A percentile compares a stretch with the other conserved stretches of the same genome.
These are phyloP conservation scores for Athetis lepigone DNA, from an alignment of 2,888 invertebrate genomes.

Conservation along the genomic window DNA sequence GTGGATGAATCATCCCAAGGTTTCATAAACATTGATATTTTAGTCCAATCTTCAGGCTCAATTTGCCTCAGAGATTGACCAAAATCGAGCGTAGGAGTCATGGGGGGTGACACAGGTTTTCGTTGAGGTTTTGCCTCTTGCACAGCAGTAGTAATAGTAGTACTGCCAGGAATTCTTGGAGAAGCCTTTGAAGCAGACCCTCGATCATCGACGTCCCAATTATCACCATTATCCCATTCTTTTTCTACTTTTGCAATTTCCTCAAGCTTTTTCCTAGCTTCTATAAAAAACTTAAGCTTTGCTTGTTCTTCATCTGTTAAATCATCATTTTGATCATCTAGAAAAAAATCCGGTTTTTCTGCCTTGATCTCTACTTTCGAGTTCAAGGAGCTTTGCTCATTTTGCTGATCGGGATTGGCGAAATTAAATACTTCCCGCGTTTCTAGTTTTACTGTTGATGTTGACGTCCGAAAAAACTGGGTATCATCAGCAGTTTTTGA, in stretches of 20 bases:
- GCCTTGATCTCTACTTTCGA: constrained; percentile 11
- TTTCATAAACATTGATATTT: constrained; percentile 77
- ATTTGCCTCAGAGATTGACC: constrained; percentile 62
- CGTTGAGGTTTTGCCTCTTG: constrained; percentile 76
- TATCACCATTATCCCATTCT: constrained; percentile 83
- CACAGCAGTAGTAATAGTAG: not conserved
- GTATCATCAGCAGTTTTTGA: constrained; percentile 2
- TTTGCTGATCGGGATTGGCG: constrained; percentile 8
- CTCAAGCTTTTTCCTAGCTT: constrained; percentile 75
- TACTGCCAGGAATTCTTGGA: constrained; percentile 4
- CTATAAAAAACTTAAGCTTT: constrained; percentile 58
- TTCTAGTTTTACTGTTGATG: constrained; percentile 17
- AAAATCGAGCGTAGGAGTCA: constrained; percentile 31
- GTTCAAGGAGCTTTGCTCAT: not conserved
- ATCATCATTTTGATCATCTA: constrained; percentile 27
- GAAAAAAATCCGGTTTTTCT: not conserved
- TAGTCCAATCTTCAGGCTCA: constrained; percentile 77
- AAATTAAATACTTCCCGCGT: not conserved
- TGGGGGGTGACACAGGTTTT: constrained; percentile 35
- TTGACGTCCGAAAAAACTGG: constrained; percentile 10
- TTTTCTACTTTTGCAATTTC: constrained; percentile 78
- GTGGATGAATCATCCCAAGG: constrained; percentile 68
- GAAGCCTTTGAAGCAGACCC: constrained; percentile 18
- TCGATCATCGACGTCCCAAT: constrained; percentile 73
- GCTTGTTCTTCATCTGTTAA: constrained; percentile 42